Conservation (phyloP, 2,113 vertebrate genomes). For the Gnathonemus echidnorhynchus region DNA sequence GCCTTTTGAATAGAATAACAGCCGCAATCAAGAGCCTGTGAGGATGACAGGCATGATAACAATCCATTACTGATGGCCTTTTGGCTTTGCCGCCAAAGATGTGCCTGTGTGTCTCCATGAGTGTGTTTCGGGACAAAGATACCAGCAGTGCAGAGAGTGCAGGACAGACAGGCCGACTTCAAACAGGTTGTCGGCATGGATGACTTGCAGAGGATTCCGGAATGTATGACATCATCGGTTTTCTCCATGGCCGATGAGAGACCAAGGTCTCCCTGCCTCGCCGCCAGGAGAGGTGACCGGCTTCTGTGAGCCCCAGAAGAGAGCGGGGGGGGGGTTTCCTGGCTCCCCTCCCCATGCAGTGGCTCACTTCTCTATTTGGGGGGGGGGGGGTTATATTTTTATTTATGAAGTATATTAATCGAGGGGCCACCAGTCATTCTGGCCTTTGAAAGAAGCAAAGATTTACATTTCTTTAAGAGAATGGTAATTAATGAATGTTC, state of each 20-base stretch:
- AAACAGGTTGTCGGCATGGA: neutral
- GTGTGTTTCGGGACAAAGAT: neutral
- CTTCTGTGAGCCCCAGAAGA: neutral
- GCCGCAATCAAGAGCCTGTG: slow-evolving; percentile 71
- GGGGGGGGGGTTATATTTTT: neutral
- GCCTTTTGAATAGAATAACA: slow-evolving; percentile 78
- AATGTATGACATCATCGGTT: neutral
- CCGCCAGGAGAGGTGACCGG: neutral
- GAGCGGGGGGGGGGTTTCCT: neutral
- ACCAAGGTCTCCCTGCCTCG: neutral
- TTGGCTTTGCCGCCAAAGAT: slow-evolving; percentile 34
- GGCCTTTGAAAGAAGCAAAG: neutral
- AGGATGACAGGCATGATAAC: slow-evolving; percentile 68
- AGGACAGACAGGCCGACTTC: neutral
- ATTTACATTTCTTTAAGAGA: neutral
- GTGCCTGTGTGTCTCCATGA: neutral
- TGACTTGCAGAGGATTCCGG: neutral
- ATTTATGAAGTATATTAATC: neutral
- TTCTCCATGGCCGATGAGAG: neutral
- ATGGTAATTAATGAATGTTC: neutral
- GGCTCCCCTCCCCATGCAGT: neutral
- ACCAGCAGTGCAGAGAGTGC: neutral
- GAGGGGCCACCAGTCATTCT: neutral
- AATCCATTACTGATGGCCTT: slow-evolving; percentile 72
- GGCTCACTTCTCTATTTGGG: neutral